phyloP scores from a whole-genome alignment of 2,113 vertebrate genomes.

The Melanotaenia duboulayi region DNA sequence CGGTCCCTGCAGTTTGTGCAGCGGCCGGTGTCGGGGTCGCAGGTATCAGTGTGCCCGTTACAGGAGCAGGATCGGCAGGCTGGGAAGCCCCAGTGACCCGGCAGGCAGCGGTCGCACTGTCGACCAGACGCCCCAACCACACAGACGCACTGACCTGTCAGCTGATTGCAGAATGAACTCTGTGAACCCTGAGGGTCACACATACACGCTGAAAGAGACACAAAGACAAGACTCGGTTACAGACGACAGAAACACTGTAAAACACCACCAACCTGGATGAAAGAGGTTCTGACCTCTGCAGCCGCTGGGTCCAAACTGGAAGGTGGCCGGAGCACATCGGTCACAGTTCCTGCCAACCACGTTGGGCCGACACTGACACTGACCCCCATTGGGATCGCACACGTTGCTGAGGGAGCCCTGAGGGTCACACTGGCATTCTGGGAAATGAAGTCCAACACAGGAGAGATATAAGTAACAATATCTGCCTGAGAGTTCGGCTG shows the following conservation, averaged over 20 bases:
- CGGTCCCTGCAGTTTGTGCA: conserved; percentile 90
- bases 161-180: conserved; percentile 84
- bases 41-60: conserved; percentile 89
- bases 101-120: conserved; percentile 92
- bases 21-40: conserved; percentile 84
- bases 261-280: neutral
- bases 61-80: conserved; percentile 91
- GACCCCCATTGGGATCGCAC: conserved; percentile 92
- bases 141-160: conserved; percentile 92
- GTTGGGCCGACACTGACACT: conserved; percentile 92
- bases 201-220: conserved; percentile 83
- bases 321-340: conserved; percentile 90
- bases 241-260: neutral
- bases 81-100: conserved; percentile 94
- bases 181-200: conserved; percentile 90
- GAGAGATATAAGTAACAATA: neutral
- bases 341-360: conserved; percentile 92
- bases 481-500: neutral
- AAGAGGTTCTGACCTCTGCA: conserved; percentile 83
- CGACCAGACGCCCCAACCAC: conserved; percentile 86
- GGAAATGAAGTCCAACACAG: conserved; percentile 32
- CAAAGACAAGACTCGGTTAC: neutral
- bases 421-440: conserved; percentile 94
- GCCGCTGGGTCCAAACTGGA: conserved; percentile 92
- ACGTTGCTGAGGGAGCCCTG: conserved; percentile 95